phyloP scores from a whole-genome alignment of 2,113 vertebrate species.

The Bambusicola thoracicus region DNA sequence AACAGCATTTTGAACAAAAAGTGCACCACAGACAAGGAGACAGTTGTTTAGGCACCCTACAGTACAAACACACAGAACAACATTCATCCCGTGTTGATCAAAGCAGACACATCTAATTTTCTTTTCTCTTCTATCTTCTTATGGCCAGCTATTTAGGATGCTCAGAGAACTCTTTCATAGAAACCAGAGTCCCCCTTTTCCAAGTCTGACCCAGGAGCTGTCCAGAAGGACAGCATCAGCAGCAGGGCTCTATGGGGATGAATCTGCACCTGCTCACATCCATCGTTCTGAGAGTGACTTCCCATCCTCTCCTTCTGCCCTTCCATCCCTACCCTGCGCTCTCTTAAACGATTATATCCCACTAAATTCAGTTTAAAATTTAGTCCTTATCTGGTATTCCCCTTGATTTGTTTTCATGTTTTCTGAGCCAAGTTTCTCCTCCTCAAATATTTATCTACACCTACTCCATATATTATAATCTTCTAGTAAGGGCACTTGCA shows the following conservation, averaged over 20 bases:
- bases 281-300: neutral
- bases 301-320: neutral
- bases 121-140: neutral
- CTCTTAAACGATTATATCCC: neutral
- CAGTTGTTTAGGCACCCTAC: neutral
- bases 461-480: neutral
- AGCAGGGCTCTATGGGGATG: neutral
- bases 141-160: neutral
- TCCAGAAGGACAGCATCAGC: neutral
- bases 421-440: neutral
- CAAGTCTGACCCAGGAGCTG: neutral
- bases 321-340: neutral
- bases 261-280: neutral
- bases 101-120: neutral
- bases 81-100: neutral
- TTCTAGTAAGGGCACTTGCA: neutral
- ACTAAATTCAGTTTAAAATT: neutral
- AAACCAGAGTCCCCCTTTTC: neutral
- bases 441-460: neutral
- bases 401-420: accelerated
- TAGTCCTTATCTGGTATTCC: neutral
- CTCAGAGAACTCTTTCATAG: neutral
- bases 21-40: accelerated
- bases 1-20: neutral
- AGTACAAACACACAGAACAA: neutral